Evolutionary conservation across 2,888 invertebrate species (phyloP).

Genomic region (Trissolcus brochymenae): DNA sequence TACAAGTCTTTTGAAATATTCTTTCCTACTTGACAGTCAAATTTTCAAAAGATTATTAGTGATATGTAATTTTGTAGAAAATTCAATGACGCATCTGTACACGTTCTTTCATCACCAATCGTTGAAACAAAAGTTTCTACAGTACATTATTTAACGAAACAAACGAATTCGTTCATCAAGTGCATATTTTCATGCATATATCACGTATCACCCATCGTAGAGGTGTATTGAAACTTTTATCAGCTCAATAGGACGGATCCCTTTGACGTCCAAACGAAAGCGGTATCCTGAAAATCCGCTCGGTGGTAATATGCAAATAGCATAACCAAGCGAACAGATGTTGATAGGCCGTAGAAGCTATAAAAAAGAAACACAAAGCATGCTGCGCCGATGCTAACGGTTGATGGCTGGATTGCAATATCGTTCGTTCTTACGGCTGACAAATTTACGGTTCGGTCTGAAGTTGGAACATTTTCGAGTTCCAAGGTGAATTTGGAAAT

Average conservation of each 20-base stretch:
- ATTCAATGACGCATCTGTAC: no score
- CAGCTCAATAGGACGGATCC: constrained; percentile 62
- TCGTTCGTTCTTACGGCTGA: constrained; percentile 38
- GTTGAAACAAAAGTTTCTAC: constrained; percentile 28
- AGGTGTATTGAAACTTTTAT: constrained; percentile 68
- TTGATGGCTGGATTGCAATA: constrained; percentile 34
- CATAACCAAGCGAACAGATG: constrained; percentile 64
- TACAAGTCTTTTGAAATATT: no score
- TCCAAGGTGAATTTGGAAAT: constrained; percentile 31
- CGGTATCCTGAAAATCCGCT: constrained; percentile 67
- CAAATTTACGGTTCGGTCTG: constrained; percentile 29
- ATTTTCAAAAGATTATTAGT: no score
- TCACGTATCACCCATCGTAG: constrained; percentile 34
- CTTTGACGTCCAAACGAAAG: constrained; percentile 59
- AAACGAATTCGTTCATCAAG: constrained; percentile 34
- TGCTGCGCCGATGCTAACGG: constrained; percentile 23
- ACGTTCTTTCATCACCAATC: constrained; percentile 41
- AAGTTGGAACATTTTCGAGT: constrained; percentile 16
- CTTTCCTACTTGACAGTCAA: no score
- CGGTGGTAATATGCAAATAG: constrained; percentile 72
- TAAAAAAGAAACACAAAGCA: constrained; percentile 43
- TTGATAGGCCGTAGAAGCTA: constrained; percentile 60
- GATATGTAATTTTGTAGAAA: no score
- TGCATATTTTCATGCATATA: constrained; percentile 38
- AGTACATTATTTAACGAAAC: constrained; percentile 35